Evolutionary conservation across 2,888 invertebrate species (phyloP).

Genomic region (Slavum lentiscoides): DNA sequence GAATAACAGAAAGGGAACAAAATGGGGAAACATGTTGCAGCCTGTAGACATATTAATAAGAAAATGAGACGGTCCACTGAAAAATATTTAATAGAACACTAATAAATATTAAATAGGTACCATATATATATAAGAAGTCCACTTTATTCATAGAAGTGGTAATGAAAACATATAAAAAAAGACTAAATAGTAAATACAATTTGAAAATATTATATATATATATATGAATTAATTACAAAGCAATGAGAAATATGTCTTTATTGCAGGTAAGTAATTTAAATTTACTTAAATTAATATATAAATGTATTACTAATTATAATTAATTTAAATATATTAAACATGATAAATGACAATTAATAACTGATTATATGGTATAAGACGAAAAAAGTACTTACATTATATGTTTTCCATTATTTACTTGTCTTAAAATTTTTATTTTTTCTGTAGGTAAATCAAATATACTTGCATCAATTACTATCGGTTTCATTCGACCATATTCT

Average conservation of each 20-base stretch:
- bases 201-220: neutral
- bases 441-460: slow-evolving; percentile 71
- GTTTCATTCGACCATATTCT: slow-evolving; percentile 71
- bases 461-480: slow-evolving; percentile 69
- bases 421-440: slow-evolving; percentile 63
- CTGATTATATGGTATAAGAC: slow-evolving; percentile 2
- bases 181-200: neutral
- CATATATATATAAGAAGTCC: neutral
- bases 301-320: too few species aligned
- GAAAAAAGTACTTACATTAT: slow-evolving; percentile 62
- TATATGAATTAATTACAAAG: too few species aligned
- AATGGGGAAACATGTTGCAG: neutral
- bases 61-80: too few species aligned
- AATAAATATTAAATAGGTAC: neutral
- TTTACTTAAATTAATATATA: too few species aligned
- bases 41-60: too few species aligned
- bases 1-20: neutral
- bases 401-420: slow-evolving; percentile 71
- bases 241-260: too few species aligned
- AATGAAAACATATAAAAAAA: too few species aligned
- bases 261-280: too few species aligned
- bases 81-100: neutral
- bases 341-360: too few species aligned
- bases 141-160: too few species aligned
- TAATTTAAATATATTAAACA: too few species aligned